Evolutionary conservation across 2,113 vertebrate genomes (phyloP).

Genomic region (Brachirus orientalis): DNA sequence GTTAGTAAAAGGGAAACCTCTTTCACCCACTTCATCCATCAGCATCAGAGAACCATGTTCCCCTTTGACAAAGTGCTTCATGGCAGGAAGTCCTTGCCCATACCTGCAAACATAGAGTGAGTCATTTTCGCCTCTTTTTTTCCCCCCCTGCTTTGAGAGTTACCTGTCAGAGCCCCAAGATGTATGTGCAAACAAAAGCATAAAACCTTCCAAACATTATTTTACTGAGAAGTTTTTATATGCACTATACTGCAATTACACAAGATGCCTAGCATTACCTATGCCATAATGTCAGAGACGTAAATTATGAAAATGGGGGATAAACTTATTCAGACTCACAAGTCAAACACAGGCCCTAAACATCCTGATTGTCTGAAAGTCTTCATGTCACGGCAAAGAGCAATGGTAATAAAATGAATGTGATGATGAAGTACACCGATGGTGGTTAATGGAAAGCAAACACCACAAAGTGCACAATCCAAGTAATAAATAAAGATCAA

Average conservation of each 20-base stretch:
- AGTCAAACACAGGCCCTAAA: constrained; percentile 9
- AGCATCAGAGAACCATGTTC: constrained; percentile 59
- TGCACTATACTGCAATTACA: neutral
- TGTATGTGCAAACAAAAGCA: neutral
- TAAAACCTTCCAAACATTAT: neutral
- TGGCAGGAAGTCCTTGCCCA: constrained; percentile 49
- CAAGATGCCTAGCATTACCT: neutral
- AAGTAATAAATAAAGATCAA: constrained; percentile 40
- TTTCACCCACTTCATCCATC: constrained; percentile 18
- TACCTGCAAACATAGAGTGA: constrained; percentile 19
- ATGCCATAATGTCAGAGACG: constrained; percentile 6
- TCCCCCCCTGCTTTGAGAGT: constrained; percentile 12
- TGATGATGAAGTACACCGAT: constrained; percentile 22
- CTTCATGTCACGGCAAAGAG: neutral
- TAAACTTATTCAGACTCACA: neutral
- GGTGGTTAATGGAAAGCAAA: constrained; percentile 45
- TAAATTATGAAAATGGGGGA: constrained; percentile 8
- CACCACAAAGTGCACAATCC: neutral
- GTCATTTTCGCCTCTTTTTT: constrained; percentile 23
- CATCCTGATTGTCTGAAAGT: constrained; percentile 10
- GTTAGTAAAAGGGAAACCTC: constrained; percentile 37
- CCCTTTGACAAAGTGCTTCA: constrained; percentile 31
- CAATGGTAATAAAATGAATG: constrained; percentile 31
- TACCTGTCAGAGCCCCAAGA: neutral
- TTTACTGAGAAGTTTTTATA: neutral